A percentile compares a stretch with the other conserved stretches of the same genome.
Evolutionary conservation across 1,140 invertebrate genomes (phyloP).

Genomic region (Ceratosolen fusciceps): DNA sequence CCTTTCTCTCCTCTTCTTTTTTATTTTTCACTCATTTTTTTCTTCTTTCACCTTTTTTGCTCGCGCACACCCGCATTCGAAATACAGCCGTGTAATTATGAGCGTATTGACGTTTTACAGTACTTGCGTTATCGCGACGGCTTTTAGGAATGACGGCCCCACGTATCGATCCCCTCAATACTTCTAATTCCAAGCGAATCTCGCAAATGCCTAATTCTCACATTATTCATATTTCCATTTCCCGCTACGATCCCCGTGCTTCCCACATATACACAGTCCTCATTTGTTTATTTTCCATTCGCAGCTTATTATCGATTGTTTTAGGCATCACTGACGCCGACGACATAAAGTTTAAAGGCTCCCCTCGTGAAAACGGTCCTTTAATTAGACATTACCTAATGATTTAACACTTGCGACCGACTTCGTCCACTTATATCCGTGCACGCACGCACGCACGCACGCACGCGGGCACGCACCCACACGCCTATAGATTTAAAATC

Average conservation of each 20-base stretch:
- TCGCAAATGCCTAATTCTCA: neutral
- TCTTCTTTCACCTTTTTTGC: neutral
- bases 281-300: neutral
- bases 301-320: neutral
- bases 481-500: neutral
- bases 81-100: neutral
- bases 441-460: neutral
- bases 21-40: no score
- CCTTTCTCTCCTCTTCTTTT: no score
- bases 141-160: neutral
- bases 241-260: neutral
- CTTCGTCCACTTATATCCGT: no score
- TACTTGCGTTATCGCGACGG: neutral
- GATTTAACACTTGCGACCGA: neutral
- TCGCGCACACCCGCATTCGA: neutral
- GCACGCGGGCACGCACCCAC: neutral
- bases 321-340: neutral
- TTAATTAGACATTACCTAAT: neutral
- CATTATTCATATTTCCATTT: neutral
- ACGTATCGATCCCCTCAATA: neutral
- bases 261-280: neutral
- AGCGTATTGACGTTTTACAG: slow-evolving; percentile 2
- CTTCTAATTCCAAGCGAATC: neutral
- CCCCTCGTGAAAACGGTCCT: neutral
- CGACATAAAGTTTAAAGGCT: neutral